A percentile compares a stretch with the other conserved stretches of the same genome.
Evolutionary conservation across 2,113 vertebrate genomes (phyloP).

Genomic region (Boleophthalmus pectinirostris): DNA sequence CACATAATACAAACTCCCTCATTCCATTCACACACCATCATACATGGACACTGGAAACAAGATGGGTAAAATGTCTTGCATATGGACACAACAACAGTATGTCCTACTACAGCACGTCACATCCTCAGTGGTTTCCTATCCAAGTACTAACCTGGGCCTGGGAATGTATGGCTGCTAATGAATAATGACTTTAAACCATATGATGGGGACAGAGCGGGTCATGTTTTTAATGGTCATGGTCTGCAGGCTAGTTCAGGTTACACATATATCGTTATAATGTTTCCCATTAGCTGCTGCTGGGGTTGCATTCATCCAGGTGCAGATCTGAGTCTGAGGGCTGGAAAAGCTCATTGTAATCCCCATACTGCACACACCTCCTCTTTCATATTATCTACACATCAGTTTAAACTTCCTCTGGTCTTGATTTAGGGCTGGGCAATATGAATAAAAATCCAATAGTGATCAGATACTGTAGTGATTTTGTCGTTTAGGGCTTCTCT

Average conservation of each 20-base stretch:
- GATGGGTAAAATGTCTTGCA: no score
- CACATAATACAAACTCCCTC: no score
- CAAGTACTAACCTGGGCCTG: no score
- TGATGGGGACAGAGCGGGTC: conserved; percentile 18
- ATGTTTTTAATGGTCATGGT: conserved; percentile 41
- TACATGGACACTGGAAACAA: no score
- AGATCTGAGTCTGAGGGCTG: conserved; percentile 34
- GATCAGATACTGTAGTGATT: no score
- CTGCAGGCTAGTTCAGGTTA: conserved; percentile 34
- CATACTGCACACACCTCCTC: conserved; percentile 25
- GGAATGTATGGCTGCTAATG: not conserved
- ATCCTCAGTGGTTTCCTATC: no score
- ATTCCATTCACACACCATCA: no score
- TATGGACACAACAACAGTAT: no score
- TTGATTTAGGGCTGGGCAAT: not conserved
- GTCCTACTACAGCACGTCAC: no score
- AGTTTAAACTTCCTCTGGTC: conserved; percentile 30
- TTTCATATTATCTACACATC: conserved; percentile 11
- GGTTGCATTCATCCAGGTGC: conserved; percentile 47
- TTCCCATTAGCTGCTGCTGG: conserved; percentile 57
- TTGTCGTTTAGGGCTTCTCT: no score
- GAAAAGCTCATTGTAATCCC: conserved; percentile 50
- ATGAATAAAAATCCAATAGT: no score
- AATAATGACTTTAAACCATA: conserved; percentile 15
- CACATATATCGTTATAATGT: conserved; percentile 39